A percentile compares a stretch with the other conserved stretches of the same genome.
Evolutionary conservation across 2,113 vertebrate species (phyloP).

Genomic region (Chaetops frenatus): DNA sequence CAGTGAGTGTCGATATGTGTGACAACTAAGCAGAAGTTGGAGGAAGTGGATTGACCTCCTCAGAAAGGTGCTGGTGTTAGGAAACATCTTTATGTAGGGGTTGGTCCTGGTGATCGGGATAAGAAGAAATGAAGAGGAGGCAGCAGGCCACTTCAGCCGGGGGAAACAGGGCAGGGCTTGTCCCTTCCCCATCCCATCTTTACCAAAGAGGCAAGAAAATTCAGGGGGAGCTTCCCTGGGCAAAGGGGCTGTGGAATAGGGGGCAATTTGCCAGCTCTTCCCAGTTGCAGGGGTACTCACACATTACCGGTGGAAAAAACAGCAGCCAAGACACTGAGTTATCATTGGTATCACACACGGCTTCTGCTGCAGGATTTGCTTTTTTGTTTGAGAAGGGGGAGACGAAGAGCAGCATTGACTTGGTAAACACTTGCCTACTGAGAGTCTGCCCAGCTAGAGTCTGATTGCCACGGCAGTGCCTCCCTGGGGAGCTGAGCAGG

Average conservation of each 20-base stretch:
- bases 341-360: not conserved
- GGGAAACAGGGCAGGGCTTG: not conserved
- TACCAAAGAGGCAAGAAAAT: not conserved
- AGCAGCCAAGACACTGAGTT: not conserved
- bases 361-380: not conserved
- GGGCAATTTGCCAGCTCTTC: not conserved
- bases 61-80: not conserved
- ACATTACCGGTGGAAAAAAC: not conserved
- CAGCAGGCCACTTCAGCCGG: not conserved
- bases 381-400: not conserved
- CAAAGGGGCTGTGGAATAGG: not conserved
- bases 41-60: not conserved
- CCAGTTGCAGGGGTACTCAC: not conserved
- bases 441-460: not conserved
- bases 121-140: not conserved
- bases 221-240: not conserved
- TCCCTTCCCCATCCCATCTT: not conserved
- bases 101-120: not conserved
- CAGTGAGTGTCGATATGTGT: accelerated
- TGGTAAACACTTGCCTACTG: not conserved
- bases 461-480: not conserved
- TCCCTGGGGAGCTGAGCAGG: not conserved
- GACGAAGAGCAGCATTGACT: not conserved
- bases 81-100: not conserved
- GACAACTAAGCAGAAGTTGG: not conserved